Conservation (phyloP, 2,113 vertebrate species). For the Aspiorhynchus laticeps region DNA sequence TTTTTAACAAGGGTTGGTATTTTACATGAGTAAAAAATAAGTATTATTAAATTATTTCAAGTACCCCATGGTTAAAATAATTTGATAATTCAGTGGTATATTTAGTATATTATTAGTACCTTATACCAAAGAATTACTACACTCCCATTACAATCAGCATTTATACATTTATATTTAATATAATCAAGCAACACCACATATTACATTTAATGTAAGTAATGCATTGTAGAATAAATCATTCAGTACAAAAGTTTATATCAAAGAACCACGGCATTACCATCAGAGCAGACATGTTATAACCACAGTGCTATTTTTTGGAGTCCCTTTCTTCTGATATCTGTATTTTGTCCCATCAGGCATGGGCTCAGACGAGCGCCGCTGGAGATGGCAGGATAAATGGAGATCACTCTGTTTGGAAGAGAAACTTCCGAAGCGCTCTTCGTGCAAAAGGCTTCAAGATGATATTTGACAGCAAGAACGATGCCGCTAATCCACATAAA, state of each 20-base stretch:
- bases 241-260: not conserved
- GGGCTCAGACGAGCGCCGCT: conserved; percentile 79
- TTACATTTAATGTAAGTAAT: not conserved
- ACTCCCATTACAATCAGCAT: not conserved
- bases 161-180: not conserved
- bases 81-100: no score
- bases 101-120: no score
- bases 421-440: conserved; percentile 88
- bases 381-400: conserved; percentile 65
- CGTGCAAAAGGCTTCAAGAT: conserved; percentile 76
- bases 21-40: no score
- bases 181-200: not conserved
- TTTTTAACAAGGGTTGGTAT: no score
- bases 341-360: conserved; percentile 72
- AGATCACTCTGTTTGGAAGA: conserved; percentile 84
- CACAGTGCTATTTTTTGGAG: no score
- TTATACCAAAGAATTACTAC: no score
- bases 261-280: not conserved
- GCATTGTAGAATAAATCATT: not conserved
- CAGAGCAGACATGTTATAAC: not conserved
- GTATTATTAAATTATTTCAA: no score
- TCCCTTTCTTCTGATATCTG: not conserved
- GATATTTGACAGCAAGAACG: conserved; percentile 76
- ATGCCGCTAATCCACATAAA: conserved; percentile 81
- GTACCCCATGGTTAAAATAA: no score